These are phyloP conservation scores for Prorops nasuta DNA, from an alignment of 1,140 invertebrate genomes.

Conservation along the genomic window DNA sequence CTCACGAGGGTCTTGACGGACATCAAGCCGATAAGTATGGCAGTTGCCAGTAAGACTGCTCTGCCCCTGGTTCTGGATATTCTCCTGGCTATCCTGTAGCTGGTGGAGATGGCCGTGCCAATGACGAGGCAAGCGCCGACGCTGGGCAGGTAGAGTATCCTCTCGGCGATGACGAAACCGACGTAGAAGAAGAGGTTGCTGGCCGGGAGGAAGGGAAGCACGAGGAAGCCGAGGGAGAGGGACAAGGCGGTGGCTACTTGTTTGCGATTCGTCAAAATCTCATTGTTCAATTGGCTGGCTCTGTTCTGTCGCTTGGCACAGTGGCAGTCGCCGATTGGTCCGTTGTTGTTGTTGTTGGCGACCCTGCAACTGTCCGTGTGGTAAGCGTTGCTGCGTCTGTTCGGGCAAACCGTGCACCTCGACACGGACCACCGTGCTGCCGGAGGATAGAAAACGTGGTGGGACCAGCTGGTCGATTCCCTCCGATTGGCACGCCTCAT, in stretches of 20 bases:
- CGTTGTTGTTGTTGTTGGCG: slow-evolving; percentile 57
- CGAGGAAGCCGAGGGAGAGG: slow-evolving; percentile 74
- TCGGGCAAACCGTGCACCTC: slow-evolving; percentile 49
- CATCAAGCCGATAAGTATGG: slow-evolving; percentile 71
- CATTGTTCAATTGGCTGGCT: neutral
- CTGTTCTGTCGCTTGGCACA: slow-evolving; percentile 33
- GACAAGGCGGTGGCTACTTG: slow-evolving; percentile 54
- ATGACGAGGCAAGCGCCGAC: slow-evolving; percentile 91
- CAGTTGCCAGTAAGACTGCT: slow-evolving; percentile 55
- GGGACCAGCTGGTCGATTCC: slow-evolving; percentile 7
- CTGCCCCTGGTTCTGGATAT: slow-evolving; percentile 48
- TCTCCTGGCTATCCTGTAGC: slow-evolving; percentile 46
- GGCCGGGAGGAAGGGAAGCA: slow-evolving; percentile 90
- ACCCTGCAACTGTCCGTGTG: slow-evolving; percentile 54
- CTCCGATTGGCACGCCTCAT: slow-evolving; percentile 24
- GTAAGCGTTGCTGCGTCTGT: slow-evolving; percentile 43
- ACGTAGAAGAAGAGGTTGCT: slow-evolving; percentile 94
- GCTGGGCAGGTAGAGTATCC: slow-evolving; percentile 92
- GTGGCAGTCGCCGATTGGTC: slow-evolving; percentile 47
- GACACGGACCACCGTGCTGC: slow-evolving; percentile 11
- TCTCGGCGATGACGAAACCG: slow-evolving; percentile 94
- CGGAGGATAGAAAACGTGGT: slow-evolving; percentile 9
- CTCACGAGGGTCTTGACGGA: slow-evolving; percentile 72
- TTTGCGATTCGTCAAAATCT: slow-evolving; percentile 1
- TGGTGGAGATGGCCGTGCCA: slow-evolving; percentile 61